phyloP scores from a whole-genome alignment of 1,140 invertebrate species.

The Philopotamus ludificatus region DNA sequence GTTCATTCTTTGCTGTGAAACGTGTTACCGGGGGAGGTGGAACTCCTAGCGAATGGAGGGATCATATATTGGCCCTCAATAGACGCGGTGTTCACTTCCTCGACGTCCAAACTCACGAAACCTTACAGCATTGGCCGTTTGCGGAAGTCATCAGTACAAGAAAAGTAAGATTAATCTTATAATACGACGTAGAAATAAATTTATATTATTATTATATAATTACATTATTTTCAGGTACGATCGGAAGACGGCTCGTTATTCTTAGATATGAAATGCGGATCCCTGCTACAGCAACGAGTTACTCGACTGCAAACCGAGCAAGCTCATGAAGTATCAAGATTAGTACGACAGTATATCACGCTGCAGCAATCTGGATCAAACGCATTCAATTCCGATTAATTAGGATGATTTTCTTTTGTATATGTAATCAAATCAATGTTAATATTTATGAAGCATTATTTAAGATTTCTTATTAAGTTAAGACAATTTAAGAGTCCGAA shows the following conservation, averaged over 20 bases:
- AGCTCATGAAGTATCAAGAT: slow-evolving; percentile 90
- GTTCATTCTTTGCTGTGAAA: slow-evolving; percentile 96
- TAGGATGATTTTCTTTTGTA: neutral
- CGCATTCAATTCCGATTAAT: slow-evolving; percentile 34
- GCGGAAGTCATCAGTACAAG: slow-evolving; percentile 94
- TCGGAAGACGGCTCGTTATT: slow-evolving; percentile 92
- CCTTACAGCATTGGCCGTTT: slow-evolving; percentile 87
- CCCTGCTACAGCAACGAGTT: slow-evolving; percentile 93
- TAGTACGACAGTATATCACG: slow-evolving; percentile 93
- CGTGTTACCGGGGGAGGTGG: slow-evolving; percentile 59
- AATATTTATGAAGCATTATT: neutral
- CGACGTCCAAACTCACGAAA: slow-evolving; percentile 89
- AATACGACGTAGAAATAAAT: neutral
- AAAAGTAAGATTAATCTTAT: slow-evolving; percentile 65
- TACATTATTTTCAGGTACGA: slow-evolving; percentile 54
- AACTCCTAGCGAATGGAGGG: slow-evolving; percentile 68
- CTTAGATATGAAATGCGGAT: slow-evolving; percentile 96
- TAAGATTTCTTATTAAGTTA: slow-evolving; percentile 38
- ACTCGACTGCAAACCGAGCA: slow-evolving; percentile 95
- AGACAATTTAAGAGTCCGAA: neutral
- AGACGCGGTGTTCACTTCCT: slow-evolving; percentile 91
- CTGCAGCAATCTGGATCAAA: slow-evolving; percentile 50
- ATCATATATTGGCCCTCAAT: slow-evolving; percentile 91
- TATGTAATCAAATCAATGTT: too few species aligned
- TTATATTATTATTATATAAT: slow-evolving; percentile 7